Conservation (phyloP, 2,888 invertebrate species). For the Cacoxenus indagator region DNA sequence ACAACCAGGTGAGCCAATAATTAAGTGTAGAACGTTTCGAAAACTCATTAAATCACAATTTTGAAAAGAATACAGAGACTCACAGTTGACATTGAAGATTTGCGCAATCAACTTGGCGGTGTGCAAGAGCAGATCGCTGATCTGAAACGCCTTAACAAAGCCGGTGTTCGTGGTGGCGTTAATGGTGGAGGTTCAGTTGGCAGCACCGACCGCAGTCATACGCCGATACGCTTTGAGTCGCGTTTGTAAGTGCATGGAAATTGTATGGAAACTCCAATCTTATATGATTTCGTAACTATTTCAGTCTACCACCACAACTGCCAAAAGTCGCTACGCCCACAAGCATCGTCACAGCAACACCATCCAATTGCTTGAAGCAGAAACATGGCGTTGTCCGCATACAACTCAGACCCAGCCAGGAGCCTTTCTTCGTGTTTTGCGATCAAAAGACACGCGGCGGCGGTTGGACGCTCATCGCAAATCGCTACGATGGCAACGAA, state of each 20-base stretch:
- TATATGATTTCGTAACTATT: not conserved
- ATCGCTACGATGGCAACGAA: conserved; percentile 46
- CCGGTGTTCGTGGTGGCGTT: not conserved
- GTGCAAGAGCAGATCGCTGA: conserved; percentile 52
- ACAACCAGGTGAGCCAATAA: conserved; percentile 28
- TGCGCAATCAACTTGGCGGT: conserved; percentile 39
- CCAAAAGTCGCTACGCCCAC: not conserved
- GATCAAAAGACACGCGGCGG: conserved; percentile 47
- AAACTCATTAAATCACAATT: not conserved
- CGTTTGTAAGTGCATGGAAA: conserved; percentile 37
- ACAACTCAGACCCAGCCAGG: conserved; percentile 22
- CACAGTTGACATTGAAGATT: conserved; percentile 34
- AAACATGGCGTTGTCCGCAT: conserved; percentile 48
- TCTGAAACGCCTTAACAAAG: conserved; percentile 30
- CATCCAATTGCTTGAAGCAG: conserved; percentile 44
- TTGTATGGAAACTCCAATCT: not conserved
- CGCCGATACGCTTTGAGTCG: conserved; percentile 24
- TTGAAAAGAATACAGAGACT: conserved; percentile 38
- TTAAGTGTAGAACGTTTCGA: not conserved
- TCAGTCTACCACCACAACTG: not conserved
- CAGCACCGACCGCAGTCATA: not conserved
- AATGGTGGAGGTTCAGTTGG: not conserved
- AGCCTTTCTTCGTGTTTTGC: conserved; percentile 50
- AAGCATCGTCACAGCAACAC: conserved; percentile 22
- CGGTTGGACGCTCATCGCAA: conserved; percentile 47